These are phyloP conservation scores for Galaxea fascicularis DNA, from an alignment of 92 coral and sea anemone genomes.

Conservation along the genomic window DNA sequence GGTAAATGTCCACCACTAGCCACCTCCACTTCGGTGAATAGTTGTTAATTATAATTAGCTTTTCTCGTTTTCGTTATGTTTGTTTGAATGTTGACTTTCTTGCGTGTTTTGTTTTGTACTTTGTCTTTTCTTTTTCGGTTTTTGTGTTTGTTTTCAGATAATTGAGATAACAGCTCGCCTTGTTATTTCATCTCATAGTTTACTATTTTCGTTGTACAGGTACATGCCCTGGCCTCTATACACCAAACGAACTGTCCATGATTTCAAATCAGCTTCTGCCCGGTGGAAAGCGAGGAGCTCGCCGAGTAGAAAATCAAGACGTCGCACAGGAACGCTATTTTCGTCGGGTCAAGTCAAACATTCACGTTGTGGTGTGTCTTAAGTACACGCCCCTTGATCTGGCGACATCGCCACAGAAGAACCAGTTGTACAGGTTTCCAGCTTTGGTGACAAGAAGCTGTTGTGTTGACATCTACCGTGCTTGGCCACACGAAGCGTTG, in stretches of 20 bases:
- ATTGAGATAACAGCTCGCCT: no score
- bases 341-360: conserved; percentile 91
- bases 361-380: conserved; percentile 87
- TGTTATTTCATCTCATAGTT: not conserved
- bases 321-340: conserved; percentile 96
- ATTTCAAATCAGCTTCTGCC: conserved; percentile 93
- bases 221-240: conserved; percentile 90
- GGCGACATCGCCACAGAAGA: conserved; percentile 49
- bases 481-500: conserved; percentile 92
- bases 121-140: no score
- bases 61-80: no score
- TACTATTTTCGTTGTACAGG: conserved; percentile 51
- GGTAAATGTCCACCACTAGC: no score
- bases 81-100: no score
- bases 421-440: conserved; percentile 78
- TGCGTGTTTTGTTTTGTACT: no score
- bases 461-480: conserved; percentile 86
- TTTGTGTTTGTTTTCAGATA: no score
- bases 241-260: conserved; percentile 80
- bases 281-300: conserved; percentile 87
- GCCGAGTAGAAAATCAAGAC: conserved; percentile 84
- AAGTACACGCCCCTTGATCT: conserved; percentile 63
- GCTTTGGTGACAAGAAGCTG: conserved; percentile 84
- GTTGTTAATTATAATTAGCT: no score
- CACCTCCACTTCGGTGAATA: no score